Percentiles rank a stretch among this genome's conserved stretches.
These are phyloP conservation scores for Pseudotriccus pelzelni DNA, from an alignment of 2,797 vertebrate species.

Conservation along the genomic window DNA sequence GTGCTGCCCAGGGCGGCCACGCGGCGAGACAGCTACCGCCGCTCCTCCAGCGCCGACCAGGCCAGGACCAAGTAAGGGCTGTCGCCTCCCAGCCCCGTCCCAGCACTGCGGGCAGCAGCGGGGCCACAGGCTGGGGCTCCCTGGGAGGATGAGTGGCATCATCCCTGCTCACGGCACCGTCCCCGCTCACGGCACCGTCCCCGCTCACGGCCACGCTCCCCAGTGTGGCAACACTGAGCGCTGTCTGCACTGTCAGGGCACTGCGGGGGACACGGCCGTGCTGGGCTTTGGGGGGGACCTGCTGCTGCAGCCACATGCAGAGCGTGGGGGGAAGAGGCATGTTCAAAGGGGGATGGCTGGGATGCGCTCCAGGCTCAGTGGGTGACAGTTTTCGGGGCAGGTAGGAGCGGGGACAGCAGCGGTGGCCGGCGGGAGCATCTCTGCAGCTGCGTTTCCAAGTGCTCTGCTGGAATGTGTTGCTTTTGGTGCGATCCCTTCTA, in stretches of 20 bases:
- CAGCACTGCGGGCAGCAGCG: fast-evolving
- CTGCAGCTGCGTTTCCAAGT: not conserved
- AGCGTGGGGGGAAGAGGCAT: fast-evolving
- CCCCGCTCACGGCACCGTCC: not conserved
- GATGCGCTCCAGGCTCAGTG: fast-evolving
- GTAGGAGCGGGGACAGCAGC: not conserved
- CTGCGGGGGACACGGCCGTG: fast-evolving
- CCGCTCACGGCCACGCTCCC: not conserved
- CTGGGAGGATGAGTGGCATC: not conserved
- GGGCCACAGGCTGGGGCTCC: not conserved
- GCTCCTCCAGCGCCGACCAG: constrained; percentile 96
- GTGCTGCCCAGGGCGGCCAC: constrained; percentile 87
- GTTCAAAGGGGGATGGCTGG: not conserved
- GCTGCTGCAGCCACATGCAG: not conserved
- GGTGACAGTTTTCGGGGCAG: not conserved
- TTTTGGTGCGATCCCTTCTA: constrained; percentile 61
- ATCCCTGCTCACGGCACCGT: not conserved
- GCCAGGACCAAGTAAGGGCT: constrained; percentile 83
- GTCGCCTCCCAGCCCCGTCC: fast-evolving
- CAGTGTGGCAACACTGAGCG: fast-evolving
- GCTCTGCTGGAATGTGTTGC: constrained; percentile 44
- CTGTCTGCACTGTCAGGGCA: not conserved
- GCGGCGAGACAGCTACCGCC: constrained; percentile 90
- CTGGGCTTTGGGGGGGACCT: not conserved
- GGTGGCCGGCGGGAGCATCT: fast-evolving